Base-by-base conservation (phyloP, 1,140 invertebrate genomes). In the Armadillidium nasatum region DNA sequence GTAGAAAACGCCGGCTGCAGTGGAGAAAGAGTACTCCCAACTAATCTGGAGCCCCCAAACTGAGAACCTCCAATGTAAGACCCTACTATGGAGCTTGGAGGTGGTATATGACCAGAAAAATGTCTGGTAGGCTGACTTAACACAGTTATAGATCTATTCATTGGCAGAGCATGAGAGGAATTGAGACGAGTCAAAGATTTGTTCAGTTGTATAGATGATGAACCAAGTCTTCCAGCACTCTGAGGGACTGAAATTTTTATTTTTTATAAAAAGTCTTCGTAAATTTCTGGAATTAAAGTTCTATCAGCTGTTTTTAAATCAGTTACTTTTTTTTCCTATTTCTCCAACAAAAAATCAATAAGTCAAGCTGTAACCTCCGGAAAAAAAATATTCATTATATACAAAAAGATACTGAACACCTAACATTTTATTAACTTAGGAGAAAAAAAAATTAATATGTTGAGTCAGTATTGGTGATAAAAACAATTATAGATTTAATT, bases 171-270 rank as follows among this genome's bases (percentile, higher is more conserved):
- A 75, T 81, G 80, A 70, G 80, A 91, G 10, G 90, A 91, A 77
- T 90, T 91, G 60, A 92, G 84, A 54, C 91, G 87, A n/a, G 91
- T 92, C 90, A 92, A 91, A 83, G 91, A 92, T 83, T 92, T 92
- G 83, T 92, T 91, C 0, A 92, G 85, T n/a, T 90, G 91, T 10
- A 90, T 89, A 19, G 91, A 89, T 7, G 82, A 83, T 44, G 91
- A 91, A 21, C 90, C 90, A 50, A 85, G 78, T 21, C 83, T 80
- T 81, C 83, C 83, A 33, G 82, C 83, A 79, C 84, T 84, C 73
- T 81, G 77, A 45, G 75, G 74, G 44, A 80, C 74, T 78, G 73
- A 76, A 79, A 78, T 19, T n/a, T n/a, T n/a, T n/a, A 33, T 1
- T 1, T 33, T 33, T 33, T 33, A 33, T 3, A 33, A 33, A 33